phyloP scores from a whole-genome alignment of 2,888 invertebrate species.

The Pteria penguin region DNA sequence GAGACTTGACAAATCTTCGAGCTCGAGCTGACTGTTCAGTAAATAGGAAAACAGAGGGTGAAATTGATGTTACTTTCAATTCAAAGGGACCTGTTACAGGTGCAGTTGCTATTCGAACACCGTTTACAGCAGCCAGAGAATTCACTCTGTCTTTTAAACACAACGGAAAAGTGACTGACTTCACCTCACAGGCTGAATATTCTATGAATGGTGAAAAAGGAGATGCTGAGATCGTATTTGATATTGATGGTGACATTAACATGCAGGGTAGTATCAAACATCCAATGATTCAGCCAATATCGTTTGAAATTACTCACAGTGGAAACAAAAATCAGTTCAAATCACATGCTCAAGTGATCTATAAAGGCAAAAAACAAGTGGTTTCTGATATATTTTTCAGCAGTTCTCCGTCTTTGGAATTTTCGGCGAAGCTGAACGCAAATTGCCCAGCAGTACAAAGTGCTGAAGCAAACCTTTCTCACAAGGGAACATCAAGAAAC shows the following conservation, averaged over 20 bases:
- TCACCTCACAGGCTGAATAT: slow-evolving; percentile 25
- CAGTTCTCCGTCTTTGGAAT: slow-evolving; percentile 13
- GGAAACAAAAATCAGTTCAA: slow-evolving; percentile 5
- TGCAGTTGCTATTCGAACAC: no score
- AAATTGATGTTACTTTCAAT: no score
- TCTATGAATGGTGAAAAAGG: slow-evolving; percentile 16
- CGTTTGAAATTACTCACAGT: slow-evolving; percentile 12
- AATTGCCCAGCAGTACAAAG: slow-evolving; percentile 20
- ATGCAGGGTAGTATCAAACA: slow-evolving; percentile 2
- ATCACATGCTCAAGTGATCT: slow-evolving; percentile 13
- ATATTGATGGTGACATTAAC: not conserved
- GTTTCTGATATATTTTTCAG: slow-evolving; percentile 37
- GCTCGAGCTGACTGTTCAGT: no score
- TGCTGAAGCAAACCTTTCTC: slow-evolving; percentile 1
- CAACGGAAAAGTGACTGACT: not conserved
- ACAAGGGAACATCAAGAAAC: slow-evolving; percentile 2
- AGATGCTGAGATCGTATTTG: slow-evolving; percentile 6
- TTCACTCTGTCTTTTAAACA: slow-evolving; percentile 6
- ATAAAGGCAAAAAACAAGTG: slow-evolving; percentile 33
- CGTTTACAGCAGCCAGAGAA: slow-evolving; percentile 14
- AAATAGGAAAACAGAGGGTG: no score
- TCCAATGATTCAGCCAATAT: slow-evolving; percentile 13
- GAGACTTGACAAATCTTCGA: no score
- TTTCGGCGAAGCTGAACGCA: slow-evolving; percentile 32
- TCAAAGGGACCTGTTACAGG: no score